Evolutionary conservation across 2,797 vertebrate species (phyloP).

Genomic region (Sorex maritimensis): DNA sequence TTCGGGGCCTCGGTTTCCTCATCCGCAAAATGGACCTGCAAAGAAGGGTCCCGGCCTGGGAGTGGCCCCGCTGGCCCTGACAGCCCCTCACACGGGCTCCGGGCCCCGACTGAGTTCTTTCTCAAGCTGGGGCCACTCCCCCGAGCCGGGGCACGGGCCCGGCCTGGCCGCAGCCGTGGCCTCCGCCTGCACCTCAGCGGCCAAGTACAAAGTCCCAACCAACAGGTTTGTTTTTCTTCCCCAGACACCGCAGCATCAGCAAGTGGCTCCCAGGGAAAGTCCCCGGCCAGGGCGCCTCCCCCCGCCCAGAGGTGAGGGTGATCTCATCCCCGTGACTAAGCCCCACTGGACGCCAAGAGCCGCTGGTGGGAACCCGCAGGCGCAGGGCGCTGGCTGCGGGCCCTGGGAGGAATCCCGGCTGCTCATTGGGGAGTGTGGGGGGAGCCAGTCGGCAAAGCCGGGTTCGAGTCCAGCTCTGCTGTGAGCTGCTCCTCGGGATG

Average conservation of each 20-base stretch:
- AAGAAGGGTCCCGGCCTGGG: neutral
- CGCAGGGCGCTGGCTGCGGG: constrained; percentile 39
- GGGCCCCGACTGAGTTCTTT: neutral
- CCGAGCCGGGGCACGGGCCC: neutral
- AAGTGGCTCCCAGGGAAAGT: constrained; percentile 76
- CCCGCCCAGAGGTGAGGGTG: constrained; percentile 75
- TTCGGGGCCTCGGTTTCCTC: constrained; percentile 20
- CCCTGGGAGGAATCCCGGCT: constrained; percentile 37
- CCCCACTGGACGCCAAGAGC: constrained; percentile 50
- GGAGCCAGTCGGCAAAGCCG: neutral
- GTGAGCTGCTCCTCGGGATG: neutral
- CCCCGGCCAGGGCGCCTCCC: constrained; percentile 71
- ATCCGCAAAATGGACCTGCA: neutral
- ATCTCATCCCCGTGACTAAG: constrained; percentile 83
- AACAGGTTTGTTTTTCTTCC: constrained; percentile 74
- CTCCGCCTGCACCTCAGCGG: neutral
- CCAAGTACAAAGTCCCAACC: constrained; percentile 76
- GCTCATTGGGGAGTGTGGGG: neutral
- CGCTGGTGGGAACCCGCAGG: constrained; percentile 69
- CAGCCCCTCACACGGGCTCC: neutral
- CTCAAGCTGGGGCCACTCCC: neutral
- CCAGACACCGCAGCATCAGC: neutral
- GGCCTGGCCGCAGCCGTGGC: neutral
- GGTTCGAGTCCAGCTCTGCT: neutral
- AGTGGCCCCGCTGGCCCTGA: neutral